Evolutionary conservation across 2,888 invertebrate species (phyloP).

Genomic region (Apodemia mormo): DNA sequence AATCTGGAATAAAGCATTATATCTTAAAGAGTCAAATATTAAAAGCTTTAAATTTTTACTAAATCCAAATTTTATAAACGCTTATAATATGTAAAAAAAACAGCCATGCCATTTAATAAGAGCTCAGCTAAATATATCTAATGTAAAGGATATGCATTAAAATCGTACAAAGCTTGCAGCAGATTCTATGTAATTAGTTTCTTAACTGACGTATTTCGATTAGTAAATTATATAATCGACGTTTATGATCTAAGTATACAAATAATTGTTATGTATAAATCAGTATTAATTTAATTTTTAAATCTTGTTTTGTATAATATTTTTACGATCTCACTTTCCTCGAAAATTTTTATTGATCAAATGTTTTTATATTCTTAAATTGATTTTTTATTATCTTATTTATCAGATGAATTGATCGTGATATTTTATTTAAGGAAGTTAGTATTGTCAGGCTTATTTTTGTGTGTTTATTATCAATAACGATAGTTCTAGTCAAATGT

Average conservation of each 20-base stretch:
- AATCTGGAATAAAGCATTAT: too few relatives aligned
- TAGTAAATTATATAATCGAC: constrained; percentile 13
- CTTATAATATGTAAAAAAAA: too few relatives aligned
- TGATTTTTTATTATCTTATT: background rate
- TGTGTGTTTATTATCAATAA: constrained; percentile 4
- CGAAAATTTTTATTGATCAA: constrained; percentile 9
- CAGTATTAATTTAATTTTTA: constrained; percentile 32
- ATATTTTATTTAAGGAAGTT: constrained; percentile 1
- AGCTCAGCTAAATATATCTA: background rate
- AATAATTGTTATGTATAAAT: constrained; percentile 19
- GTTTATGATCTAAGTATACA: constrained; percentile 25
- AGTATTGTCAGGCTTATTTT: background rate
- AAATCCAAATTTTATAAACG: background rate
- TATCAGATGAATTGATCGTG: background rate
- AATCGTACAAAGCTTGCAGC: constrained; percentile 28
- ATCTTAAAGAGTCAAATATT: background rate
- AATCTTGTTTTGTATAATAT: constrained; percentile 23
- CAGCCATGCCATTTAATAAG: too few relatives aligned
- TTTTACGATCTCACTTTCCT: constrained; percentile 24
- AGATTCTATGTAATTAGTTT: background rate
- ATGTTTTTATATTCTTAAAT: background rate
- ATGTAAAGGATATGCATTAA: constrained; percentile 14
- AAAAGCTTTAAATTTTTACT: background rate
- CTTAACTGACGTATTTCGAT: background rate
- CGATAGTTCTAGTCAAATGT: constrained; percentile 27